Conservation (phyloP, 2,797 vertebrate species). For the Poliocrania exsul region DNA sequence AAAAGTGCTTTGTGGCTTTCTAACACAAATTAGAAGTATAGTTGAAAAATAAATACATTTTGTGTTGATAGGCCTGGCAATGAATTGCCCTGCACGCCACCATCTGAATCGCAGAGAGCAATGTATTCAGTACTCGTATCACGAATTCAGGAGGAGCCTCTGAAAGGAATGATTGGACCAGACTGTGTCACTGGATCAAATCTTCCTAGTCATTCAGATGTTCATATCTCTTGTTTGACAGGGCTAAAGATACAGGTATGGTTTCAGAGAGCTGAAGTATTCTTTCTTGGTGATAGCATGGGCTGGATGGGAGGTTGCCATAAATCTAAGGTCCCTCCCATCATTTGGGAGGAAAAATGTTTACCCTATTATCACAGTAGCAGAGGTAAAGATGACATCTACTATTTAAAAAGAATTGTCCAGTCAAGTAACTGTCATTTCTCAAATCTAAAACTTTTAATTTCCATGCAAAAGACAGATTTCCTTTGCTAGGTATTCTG, state of each 20-base stretch:
- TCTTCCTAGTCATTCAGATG: slow-evolving; percentile 93
- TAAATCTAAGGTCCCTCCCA: not conserved
- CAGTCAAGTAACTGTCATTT: not conserved
- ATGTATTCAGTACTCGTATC: slow-evolving; percentile 79
- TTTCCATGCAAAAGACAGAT: not conserved
- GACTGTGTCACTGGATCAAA: slow-evolving; percentile 94
- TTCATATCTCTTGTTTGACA: slow-evolving; percentile 91
- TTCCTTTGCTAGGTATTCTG: not conserved
- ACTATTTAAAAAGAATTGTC: not conserved
- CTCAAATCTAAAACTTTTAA: not conserved
- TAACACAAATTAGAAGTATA: not conserved
- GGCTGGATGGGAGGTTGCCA: not conserved
- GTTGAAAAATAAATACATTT: not conserved
- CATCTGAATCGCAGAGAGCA: slow-evolving; percentile 83
- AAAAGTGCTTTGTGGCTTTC: not conserved
- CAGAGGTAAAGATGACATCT: not conserved
- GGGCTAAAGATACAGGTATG: slow-evolving; percentile 91
- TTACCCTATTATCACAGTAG: not conserved
- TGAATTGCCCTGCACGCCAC: slow-evolving; percentile 72
- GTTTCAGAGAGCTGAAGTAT: not conserved
- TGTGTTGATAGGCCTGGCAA: slow-evolving; percentile 59
- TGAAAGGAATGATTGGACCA: slow-evolving; percentile 81
- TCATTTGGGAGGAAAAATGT: not conserved
- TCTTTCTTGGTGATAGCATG: not conserved
- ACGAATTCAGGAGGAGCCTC: slow-evolving; percentile 81